These are phyloP conservation scores for Hymenopus coronatus DNA, from an alignment of 2,888 invertebrate genomes.

Conservation along the genomic window DNA sequence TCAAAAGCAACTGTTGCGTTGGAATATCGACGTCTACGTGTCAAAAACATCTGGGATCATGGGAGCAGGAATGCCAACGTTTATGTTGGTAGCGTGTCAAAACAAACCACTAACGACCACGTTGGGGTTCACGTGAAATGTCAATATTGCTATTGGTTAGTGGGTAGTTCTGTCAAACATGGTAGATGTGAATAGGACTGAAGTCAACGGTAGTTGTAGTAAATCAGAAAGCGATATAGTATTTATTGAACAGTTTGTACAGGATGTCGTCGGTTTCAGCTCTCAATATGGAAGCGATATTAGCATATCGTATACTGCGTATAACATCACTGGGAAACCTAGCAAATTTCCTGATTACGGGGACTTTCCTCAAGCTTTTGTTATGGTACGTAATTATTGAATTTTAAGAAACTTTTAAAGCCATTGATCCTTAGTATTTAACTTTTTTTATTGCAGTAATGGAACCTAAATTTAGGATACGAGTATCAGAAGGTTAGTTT, in stretches of 20 bases:
- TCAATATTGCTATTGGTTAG: neutral
- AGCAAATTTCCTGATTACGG: constrained; percentile 86
- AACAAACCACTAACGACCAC: neutral
- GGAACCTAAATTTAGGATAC: no score
- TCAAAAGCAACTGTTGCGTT: neutral
- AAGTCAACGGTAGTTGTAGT: neutral
- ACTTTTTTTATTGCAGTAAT: no score
- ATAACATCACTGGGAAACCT: constrained; percentile 80
- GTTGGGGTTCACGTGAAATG: neutral
- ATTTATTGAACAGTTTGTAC: constrained; percentile 70
- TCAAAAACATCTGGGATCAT: neutral
- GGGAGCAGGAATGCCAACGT: neutral
- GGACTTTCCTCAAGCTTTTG: constrained; percentile 86
- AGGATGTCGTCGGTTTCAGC: constrained; percentile 77
- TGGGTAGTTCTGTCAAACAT: neutral
- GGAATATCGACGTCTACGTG: neutral
- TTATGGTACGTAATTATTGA: constrained; percentile 65
- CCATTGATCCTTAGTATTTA: no score
- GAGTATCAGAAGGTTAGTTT: no score
- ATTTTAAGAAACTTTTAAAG: neutral
- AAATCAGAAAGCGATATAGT: neutral
- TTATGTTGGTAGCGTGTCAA: neutral
- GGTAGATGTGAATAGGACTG: neutral
- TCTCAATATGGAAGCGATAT: constrained; percentile 87
- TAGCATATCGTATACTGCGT: constrained; percentile 84